Conservation (phyloP, 2,113 vertebrate genomes). For the Cranoglanis bouderius region DNA sequence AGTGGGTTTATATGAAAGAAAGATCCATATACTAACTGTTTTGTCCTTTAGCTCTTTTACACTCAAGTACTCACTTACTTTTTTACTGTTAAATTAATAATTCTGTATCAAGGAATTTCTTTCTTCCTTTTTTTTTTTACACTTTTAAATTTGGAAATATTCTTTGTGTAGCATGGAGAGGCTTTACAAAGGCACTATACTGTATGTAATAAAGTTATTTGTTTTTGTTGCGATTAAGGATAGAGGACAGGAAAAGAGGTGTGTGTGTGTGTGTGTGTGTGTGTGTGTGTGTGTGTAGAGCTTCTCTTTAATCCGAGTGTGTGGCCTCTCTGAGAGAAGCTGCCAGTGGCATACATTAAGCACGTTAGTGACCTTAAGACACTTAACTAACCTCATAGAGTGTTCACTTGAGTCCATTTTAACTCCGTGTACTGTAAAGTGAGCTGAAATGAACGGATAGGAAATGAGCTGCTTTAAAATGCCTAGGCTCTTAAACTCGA, state of each 20-base stretch:
- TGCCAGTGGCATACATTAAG: background rate
- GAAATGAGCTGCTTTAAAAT: background rate
- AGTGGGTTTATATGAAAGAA: background rate
- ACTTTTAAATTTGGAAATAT: too few relatives aligned
- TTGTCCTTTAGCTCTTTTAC: background rate
- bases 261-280: background rate
- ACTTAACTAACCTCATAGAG: background rate
- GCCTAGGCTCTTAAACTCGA: background rate
- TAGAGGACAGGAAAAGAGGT: too few relatives aligned
- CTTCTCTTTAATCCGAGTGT: constrained; percentile 42
- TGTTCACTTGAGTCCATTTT: background rate
- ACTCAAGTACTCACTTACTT: background rate
- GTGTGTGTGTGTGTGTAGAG: constrained; percentile 6
- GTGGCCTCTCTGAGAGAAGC: constrained; percentile 12
- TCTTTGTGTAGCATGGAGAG: background rate
- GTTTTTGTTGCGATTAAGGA: too few relatives aligned
- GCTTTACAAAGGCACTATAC: too few relatives aligned
- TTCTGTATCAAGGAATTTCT: too few relatives aligned
- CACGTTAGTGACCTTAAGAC: background rate
- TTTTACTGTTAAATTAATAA: background rate
- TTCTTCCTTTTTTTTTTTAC: too few relatives aligned
- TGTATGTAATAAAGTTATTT: background rate
- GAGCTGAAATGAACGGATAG: background rate
- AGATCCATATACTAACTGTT: background rate
- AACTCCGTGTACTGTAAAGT: background rate